Conservation (phyloP, 2,113 vertebrate species). For the Melozone crissalis region DNA sequence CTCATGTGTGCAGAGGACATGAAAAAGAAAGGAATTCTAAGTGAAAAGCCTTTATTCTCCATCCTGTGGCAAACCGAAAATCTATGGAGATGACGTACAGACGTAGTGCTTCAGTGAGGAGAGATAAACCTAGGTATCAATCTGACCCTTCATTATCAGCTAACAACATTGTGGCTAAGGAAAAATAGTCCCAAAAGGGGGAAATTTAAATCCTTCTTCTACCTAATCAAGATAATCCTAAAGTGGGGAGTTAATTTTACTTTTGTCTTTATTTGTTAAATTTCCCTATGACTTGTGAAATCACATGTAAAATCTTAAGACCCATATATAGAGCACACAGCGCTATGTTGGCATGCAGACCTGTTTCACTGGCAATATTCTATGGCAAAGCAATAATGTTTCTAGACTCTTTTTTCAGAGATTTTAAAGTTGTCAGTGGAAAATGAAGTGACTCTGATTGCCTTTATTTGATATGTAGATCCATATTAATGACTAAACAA, state of each 20-base stretch:
- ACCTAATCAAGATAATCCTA: background rate
- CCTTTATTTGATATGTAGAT: slow-evolving; percentile 8
- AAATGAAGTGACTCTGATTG: slow-evolving; percentile 19
- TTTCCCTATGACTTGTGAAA: background rate
- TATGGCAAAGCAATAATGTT: background rate
- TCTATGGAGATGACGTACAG: background rate
- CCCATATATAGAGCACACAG: background rate
- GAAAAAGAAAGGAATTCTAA: background rate
- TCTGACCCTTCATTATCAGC: background rate
- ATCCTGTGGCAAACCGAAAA: background rate
- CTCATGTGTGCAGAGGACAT: background rate
- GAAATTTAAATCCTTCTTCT: background rate
- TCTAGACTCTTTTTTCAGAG: background rate
- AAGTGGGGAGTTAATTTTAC: background rate
- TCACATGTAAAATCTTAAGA: background rate
- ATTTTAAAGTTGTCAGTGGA: background rate
- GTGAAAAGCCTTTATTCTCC: background rate
- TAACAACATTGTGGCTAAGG: background rate
- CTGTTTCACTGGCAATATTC: background rate
- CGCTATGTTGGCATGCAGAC: background rate
- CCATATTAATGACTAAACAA: slow-evolving; percentile 35
- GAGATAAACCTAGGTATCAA: background rate
- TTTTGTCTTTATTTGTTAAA: background rate
- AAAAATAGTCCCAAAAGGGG: background rate
- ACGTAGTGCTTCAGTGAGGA: background rate